Percentiles rank a stretch among this genome's conserved stretches.
These are phyloP conservation scores for Gasteruption jaculator DNA, from an alignment of 2,888 invertebrate species.

Conservation along the genomic window DNA sequence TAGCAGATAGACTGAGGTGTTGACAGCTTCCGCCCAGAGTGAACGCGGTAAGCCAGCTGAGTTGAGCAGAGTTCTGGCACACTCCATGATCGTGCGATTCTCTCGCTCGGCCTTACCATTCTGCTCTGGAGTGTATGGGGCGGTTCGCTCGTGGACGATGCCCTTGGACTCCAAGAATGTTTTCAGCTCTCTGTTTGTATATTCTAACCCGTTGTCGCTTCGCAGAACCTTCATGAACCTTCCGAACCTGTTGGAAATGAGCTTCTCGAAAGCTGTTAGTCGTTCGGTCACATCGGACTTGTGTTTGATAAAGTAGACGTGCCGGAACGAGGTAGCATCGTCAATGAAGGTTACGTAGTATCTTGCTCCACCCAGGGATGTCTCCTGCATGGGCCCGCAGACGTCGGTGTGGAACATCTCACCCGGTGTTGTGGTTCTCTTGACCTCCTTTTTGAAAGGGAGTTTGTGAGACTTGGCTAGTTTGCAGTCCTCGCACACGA, in stretches of 20 bases:
- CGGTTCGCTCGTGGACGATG: slow-evolving; percentile 13
- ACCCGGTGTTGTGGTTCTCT: slow-evolving; percentile 20
- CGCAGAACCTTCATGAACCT: slow-evolving; percentile 11
- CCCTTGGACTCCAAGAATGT: slow-evolving; percentile 7
- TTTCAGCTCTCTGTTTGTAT: slow-evolving; percentile 7
- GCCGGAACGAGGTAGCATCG: slow-evolving; percentile 28
- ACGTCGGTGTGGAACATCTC: slow-evolving; percentile 28
- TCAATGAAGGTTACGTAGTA: slow-evolving; percentile 33
- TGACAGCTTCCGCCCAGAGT: slow-evolving; percentile 22
- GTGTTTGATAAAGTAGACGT: slow-evolving; percentile 30
- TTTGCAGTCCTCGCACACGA: slow-evolving; percentile 26
- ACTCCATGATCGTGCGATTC: slow-evolving; percentile 21
- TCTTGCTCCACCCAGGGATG: slow-evolving; percentile 27
- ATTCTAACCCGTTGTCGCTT: slow-evolving; percentile 19
- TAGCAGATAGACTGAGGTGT: slow-evolving; percentile 8
- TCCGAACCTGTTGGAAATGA: slow-evolving; percentile 15
- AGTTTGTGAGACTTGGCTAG: slow-evolving; percentile 24
- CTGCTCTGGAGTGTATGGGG: slow-evolving; percentile 18
- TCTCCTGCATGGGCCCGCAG: slow-evolving; percentile 25
- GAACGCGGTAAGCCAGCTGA: slow-evolving; percentile 9
- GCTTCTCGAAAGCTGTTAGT: slow-evolving; percentile 6
- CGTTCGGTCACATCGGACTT: slow-evolving; percentile 16
- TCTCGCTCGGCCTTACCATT: slow-evolving; percentile 21
- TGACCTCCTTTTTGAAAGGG: slow-evolving; percentile 19
- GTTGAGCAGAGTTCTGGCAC: slow-evolving; percentile 13